Evolutionary conservation across 2,113 vertebrate genomes (phyloP).

Genomic region (Upupa epops): DNA sequence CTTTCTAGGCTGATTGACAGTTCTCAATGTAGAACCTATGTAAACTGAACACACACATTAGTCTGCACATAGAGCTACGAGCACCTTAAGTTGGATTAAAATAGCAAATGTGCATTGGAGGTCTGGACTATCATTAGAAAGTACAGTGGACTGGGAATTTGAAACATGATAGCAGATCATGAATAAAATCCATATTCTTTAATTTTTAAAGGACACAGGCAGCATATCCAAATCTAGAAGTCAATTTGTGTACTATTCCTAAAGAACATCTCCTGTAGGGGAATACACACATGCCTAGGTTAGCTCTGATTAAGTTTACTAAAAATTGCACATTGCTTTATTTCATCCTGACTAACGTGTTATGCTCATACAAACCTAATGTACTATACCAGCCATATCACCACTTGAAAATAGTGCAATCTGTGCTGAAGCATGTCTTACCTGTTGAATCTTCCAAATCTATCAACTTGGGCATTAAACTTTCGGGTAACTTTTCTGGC

Average conservation of each 20-base stretch:
- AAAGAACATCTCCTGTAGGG: neutral
- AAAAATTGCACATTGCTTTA: neutral
- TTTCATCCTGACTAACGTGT: neutral
- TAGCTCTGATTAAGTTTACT: neutral
- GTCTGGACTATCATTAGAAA: neutral
- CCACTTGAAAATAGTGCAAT: neutral
- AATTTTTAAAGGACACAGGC: neutral
- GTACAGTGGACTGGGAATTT: neutral
- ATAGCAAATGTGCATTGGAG: neutral
- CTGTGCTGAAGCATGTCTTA: conserved; percentile 55
- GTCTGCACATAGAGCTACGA: neutral
- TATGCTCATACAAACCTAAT: neutral
- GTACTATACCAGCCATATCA: neutral
- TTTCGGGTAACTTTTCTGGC: conserved; percentile 97
- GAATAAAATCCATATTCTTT: neutral
- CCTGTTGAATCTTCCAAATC: conserved; percentile 97
- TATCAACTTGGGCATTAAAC: conserved; percentile 98
- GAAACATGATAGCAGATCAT: neutral
- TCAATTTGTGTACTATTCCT: neutral
- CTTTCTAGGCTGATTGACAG: neutral
- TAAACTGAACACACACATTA: neutral
- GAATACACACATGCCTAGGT: neutral
- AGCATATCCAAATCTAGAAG: neutral
- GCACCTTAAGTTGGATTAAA: neutral
- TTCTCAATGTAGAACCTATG: neutral